Conservation (phyloP, 2,888 invertebrate species). For the Tillus elongatus region DNA sequence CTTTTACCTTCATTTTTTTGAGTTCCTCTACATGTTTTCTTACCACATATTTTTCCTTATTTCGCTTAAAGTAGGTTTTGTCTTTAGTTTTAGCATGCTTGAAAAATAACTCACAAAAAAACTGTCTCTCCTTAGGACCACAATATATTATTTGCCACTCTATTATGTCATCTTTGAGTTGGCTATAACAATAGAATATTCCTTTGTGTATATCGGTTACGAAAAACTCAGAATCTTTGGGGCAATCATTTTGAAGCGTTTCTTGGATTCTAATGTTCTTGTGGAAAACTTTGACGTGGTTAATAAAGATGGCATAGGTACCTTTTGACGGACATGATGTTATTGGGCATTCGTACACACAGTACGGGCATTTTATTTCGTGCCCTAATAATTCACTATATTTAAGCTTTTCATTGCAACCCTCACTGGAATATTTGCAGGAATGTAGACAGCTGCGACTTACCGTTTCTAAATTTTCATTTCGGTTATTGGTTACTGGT, state of each 20-base stretch:
- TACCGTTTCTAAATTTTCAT: slow-evolving; percentile 26
- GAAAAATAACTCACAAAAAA: slow-evolving; percentile 28
- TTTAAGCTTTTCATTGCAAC: slow-evolving; percentile 25
- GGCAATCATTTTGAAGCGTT: slow-evolving; percentile 23
- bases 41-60: slow-evolving; percentile 2
- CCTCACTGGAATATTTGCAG: slow-evolving; percentile 26
- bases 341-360: slow-evolving; percentile 26
- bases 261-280: slow-evolving; percentile 24
- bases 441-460: slow-evolving; percentile 22
- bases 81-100: slow-evolving; percentile 25
- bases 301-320: slow-evolving; percentile 20
- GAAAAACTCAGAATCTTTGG: slow-evolving; percentile 25
- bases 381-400: slow-evolving; percentile 25
- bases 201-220: slow-evolving; percentile 25
- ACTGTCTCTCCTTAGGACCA: slow-evolving; percentile 27
- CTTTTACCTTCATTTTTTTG: background rate
- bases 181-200: slow-evolving; percentile 21
- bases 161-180: background rate
- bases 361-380: slow-evolving; percentile 25
- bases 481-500: slow-evolving; percentile 24
- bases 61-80: background rate
- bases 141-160: slow-evolving; percentile 27
- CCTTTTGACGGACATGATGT: slow-evolving; percentile 22
- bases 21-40: background rate
- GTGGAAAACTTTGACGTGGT: slow-evolving; percentile 27